Conservation (phyloP, 2,797 vertebrate genomes). For the Schizopygopsis malacanthus region DNA sequence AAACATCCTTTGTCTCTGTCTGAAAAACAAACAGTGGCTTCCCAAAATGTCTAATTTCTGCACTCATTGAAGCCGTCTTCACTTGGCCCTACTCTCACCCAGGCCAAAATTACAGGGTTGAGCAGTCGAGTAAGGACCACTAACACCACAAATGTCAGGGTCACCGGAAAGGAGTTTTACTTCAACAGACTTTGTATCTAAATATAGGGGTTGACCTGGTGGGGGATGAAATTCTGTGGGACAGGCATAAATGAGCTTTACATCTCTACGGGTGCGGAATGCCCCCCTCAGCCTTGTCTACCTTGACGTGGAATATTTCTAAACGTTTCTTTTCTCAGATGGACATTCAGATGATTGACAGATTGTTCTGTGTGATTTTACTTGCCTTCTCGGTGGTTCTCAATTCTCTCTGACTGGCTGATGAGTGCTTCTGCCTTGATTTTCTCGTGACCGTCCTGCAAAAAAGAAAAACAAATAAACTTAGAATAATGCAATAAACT, state of each 20-base stretch:
- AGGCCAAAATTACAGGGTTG: constrained; percentile 71
- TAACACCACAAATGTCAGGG: constrained; percentile 66
- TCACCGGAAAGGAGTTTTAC: constrained; percentile 51
- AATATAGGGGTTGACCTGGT: constrained; percentile 30
- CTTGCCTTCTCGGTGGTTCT: constrained; percentile 44
- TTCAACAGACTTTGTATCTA: constrained; percentile 41
- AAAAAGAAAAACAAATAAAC: not conserved
- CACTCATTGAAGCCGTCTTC: constrained; percentile 56
- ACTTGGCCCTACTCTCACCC: constrained; percentile 63
- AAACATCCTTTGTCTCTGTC: constrained; percentile 65
- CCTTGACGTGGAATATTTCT: not conserved
- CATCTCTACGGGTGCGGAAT: not conserved
- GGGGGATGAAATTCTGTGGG: not conserved
- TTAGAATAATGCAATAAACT: not conserved
- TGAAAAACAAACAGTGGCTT: constrained; percentile 64
- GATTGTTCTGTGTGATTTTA: constrained; percentile 5
- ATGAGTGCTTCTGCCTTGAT: constrained; percentile 38
- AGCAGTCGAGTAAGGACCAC: constrained; percentile 54
- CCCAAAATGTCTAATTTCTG: constrained; percentile 47
- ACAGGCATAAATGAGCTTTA: constrained; percentile 12
- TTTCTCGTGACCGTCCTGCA: constrained; percentile 33
- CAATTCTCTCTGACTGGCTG: constrained; percentile 34
- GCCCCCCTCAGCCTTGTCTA: not conserved
- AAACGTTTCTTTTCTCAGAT: not conserved
- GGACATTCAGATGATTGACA: not conserved